These are phyloP conservation scores for Heliornis fulica DNA, from an alignment of 2,113 vertebrate genomes.

Conservation along the genomic window DNA sequence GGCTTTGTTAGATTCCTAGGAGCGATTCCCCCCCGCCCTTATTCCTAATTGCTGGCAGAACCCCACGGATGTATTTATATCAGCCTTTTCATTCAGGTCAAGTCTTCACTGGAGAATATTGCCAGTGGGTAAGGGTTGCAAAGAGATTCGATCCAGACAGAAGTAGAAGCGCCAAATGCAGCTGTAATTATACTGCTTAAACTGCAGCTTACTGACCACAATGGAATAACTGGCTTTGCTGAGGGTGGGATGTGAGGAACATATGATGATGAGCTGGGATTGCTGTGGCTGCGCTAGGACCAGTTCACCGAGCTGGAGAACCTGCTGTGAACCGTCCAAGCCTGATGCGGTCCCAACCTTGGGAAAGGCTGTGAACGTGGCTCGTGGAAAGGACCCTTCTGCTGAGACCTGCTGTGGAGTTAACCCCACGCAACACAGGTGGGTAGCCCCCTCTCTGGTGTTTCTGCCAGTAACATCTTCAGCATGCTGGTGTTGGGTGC, in stretches of 20 bases:
- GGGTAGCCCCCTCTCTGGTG: background rate
- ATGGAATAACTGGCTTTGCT: background rate
- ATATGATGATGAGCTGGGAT: rapidly evolving
- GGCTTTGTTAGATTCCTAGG: slow-evolving; percentile 48
- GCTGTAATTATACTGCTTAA: background rate
- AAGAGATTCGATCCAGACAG: background rate
- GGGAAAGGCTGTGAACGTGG: background rate
- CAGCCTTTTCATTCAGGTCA: slow-evolving; percentile 41
- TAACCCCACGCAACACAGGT: rapidly evolving
- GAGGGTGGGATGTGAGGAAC: background rate
- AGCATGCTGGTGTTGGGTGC: rapidly evolving
- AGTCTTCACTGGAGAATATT: background rate
- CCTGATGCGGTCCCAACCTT: rapidly evolving
- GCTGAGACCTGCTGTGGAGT: background rate
- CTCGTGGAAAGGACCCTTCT: background rate
- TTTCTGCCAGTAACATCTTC: background rate
- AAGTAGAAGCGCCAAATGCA: background rate
- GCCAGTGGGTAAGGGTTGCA: background rate
- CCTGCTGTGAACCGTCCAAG: rapidly evolving
- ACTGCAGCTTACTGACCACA: background rate
- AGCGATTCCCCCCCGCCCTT: slow-evolving; percentile 11
- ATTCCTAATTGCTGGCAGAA: slow-evolving; percentile 50
- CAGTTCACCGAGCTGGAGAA: background rate
- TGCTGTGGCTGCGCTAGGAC: background rate
- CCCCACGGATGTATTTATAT: slow-evolving; percentile 34